phyloP scores from a whole-genome alignment of 2,113 vertebrate species.

The Coptodon rendalli region DNA sequence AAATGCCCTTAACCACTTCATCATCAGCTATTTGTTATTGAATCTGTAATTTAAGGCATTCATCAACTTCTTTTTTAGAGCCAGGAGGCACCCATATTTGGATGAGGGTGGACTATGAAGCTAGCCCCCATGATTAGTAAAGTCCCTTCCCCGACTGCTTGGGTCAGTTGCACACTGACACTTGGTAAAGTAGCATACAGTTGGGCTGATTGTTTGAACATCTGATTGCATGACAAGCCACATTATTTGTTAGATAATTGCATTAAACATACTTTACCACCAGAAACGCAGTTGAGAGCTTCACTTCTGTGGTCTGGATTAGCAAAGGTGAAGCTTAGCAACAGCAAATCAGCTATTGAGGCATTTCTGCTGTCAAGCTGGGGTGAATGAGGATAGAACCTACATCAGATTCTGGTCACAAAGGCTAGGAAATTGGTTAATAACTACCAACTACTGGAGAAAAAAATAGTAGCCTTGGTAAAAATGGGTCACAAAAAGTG shows the following conservation, averaged over 20 bases:
- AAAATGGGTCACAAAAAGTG: background rate
- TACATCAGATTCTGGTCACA: background rate
- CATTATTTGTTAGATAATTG: background rate
- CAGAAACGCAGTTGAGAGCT: background rate
- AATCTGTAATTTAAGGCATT: background rate
- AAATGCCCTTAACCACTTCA: background rate
- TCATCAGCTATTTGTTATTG: background rate
- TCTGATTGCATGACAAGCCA: background rate
- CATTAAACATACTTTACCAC: background rate
- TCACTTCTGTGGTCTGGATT: background rate
- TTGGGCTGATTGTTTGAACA: background rate
- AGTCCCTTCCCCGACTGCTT: background rate
- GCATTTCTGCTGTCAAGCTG: background rate
- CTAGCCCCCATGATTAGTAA: background rate
- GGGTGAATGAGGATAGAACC: background rate
- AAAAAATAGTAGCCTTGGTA: background rate
- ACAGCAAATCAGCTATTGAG: background rate
- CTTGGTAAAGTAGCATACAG: background rate
- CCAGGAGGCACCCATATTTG: background rate
- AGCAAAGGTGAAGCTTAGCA: background rate
- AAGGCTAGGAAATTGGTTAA: background rate
- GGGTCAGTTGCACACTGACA: background rate
- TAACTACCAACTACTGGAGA: background rate
- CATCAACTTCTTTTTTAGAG: background rate
- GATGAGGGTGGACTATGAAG: background rate